These are phyloP conservation scores for Caenorhabditis doughertyi DNA, from an alignment of 2,888 invertebrate species.

Conservation along the genomic window DNA sequence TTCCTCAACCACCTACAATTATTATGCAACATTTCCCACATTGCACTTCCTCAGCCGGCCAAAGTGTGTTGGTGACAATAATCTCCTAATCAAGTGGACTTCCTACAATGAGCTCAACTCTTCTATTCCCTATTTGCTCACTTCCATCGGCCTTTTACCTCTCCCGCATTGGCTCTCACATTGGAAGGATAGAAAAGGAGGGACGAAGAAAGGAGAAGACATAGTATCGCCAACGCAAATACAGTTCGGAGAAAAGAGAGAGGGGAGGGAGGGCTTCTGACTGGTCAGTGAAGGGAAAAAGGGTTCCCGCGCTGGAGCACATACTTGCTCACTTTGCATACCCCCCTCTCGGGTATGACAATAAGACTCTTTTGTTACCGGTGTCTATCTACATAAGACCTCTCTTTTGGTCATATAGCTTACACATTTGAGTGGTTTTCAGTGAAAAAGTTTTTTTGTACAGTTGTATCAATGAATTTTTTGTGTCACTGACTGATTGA, in stretches of 20 bases:
- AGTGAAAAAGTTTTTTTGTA: background rate
- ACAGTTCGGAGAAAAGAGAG: constrained; percentile 51
- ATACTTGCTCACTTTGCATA: constrained; percentile 55
- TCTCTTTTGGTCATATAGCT: constrained; percentile 11
- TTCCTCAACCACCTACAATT: no score
- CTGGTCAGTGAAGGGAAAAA: constrained; percentile 14
- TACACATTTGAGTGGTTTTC: constrained; percentile 35
- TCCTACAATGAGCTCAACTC: constrained; percentile 48
- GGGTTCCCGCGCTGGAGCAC: constrained; percentile 43
- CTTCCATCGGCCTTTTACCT: constrained; percentile 22
- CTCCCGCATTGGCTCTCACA: constrained; percentile 33
- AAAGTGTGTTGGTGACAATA: constrained; percentile 51
- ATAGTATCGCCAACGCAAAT: constrained; percentile 58
- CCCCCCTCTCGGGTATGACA: constrained; percentile 9
- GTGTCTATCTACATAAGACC: background rate
- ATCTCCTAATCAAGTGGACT: constrained; percentile 65
- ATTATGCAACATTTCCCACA: no score
- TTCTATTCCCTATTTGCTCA: constrained; percentile 21
- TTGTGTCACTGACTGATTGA: no score
- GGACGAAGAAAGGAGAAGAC: constrained; percentile 16
- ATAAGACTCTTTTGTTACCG: constrained; percentile 42
- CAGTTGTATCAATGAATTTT: no score
- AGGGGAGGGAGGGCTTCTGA: constrained; percentile 36
- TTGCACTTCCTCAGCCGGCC: background rate
- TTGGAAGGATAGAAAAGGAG: constrained; percentile 8